Evolutionary conservation across 2,113 vertebrate species (phyloP).

Genomic region (Catagonus wagneri): DNA sequence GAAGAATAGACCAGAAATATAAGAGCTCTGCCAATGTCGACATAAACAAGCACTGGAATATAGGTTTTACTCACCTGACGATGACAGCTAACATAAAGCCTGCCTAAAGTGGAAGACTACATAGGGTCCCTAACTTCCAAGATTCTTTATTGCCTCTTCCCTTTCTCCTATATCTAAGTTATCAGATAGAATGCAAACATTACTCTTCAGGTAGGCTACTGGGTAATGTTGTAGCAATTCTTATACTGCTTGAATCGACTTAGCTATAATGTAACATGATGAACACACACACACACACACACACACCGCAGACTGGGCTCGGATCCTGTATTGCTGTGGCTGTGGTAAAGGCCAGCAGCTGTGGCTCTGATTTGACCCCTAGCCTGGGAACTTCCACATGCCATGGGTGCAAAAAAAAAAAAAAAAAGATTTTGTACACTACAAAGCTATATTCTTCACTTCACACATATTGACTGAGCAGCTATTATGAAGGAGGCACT

Average conservation of each 20-base stretch:
- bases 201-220: constrained; percentile 37
- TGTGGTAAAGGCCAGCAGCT: neutral
- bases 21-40: constrained; percentile 35
- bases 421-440: neutral
- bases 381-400: no score
- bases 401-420: no score
- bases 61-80: neutral
- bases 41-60: neutral
- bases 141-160: constrained; percentile 3
- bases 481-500: neutral
- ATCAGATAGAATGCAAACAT: constrained; percentile 39
- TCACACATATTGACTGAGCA: neutral
- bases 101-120: neutral
- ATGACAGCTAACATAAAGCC: constrained; percentile 43
- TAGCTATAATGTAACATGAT: neutral
- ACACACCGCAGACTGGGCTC: no score
- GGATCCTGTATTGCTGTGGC: no score
- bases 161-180: constrained; percentile 37
- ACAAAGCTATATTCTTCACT: constrained; percentile 37
- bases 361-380: no score
- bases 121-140: neutral
- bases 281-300: neutral
- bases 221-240: constrained; percentile 2
- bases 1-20: constrained; percentile 47
- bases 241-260: neutral